phyloP scores from a whole-genome alignment of 2,113 vertebrate species.

The Nerophis lumbriciformis region DNA sequence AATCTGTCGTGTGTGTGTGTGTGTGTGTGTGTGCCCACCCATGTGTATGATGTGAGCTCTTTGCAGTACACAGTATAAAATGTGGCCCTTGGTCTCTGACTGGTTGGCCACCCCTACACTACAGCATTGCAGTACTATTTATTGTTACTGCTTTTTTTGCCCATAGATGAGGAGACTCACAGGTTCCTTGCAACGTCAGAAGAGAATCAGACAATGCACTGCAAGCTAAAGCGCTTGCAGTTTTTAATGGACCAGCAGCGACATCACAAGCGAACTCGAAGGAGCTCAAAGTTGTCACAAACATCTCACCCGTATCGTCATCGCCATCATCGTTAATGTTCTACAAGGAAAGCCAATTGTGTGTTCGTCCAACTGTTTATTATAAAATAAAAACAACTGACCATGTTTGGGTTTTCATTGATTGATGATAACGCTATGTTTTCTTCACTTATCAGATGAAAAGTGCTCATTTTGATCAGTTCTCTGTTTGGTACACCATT shows the following conservation, averaged over 20 bases:
- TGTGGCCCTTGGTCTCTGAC: too few relatives aligned
- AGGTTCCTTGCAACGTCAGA: constrained; percentile 63
- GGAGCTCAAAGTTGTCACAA: constrained; percentile 72
- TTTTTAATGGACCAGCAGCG: constrained; percentile 84
- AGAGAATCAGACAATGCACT: constrained; percentile 83
- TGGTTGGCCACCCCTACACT: too few relatives aligned
- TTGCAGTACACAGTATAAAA: too few relatives aligned
- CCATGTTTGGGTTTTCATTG: neutral
- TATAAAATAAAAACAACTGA: neutral
- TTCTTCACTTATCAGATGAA: constrained; percentile 23
- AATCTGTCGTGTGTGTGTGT: too few relatives aligned
- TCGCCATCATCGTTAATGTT: constrained; percentile 21
- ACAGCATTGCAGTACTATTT: neutral
- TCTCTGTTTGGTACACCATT: constrained; percentile 92
- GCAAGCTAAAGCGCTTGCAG: constrained; percentile 87
- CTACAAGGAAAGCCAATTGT: constrained; percentile 31
- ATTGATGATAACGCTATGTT: neutral
- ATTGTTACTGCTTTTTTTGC: neutral
- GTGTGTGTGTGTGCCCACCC: too few relatives aligned
- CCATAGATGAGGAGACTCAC: constrained; percentile 57
- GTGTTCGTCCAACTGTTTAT: neutral
- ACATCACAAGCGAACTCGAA: constrained; percentile 77
- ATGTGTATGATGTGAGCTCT: too few relatives aligned
- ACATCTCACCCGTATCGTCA: constrained; percentile 73
- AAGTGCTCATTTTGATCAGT: constrained; percentile 82